Percentiles rank a stretch among this genome's conserved stretches.
phyloP scores from a whole-genome alignment of 1,140 invertebrate genomes.

The Pararge aegeria region DNA sequence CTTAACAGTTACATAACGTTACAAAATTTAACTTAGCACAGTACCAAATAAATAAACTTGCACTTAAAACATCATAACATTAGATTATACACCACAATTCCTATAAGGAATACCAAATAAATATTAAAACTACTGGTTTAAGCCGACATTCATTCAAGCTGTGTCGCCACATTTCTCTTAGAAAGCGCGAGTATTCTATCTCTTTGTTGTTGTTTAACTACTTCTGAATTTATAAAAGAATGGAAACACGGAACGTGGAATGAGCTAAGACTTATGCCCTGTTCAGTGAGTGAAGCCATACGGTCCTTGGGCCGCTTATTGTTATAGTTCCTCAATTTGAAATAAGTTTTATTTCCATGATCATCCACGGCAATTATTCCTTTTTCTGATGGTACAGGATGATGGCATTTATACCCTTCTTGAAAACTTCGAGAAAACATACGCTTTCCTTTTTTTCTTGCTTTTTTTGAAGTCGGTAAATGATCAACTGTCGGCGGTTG shows the following conservation, averaged over 20 bases:
- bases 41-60: constrained; percentile 54
- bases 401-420: constrained; percentile 47
- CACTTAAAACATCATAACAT: constrained; percentile 43
- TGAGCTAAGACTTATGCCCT: constrained; percentile 62
- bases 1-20: constrained; percentile 50
- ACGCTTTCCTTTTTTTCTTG: constrained; percentile 17
- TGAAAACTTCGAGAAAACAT: constrained; percentile 24
- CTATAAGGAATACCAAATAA: constrained; percentile 33
- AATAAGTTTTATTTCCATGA: constrained; percentile 59
- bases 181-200: constrained; percentile 34
- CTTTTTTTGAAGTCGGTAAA: constrained; percentile 30
- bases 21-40: constrained; percentile 60
- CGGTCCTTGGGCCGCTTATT: constrained; percentile 53
- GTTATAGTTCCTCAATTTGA: constrained; percentile 42
- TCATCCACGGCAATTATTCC: constrained; percentile 54
- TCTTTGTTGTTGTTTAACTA: constrained; percentile 49
- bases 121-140: constrained; percentile 20
- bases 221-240: constrained; percentile 59
- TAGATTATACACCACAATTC: constrained; percentile 39
- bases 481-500: constrained; percentile 42
- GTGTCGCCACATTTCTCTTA: constrained; percentile 31
- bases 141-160: constrained; percentile 22
- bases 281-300: constrained; percentile 36
- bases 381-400: constrained; percentile 54
- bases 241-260: constrained; percentile 67